Conservation (phyloP, 1,140 invertebrate species). For the Delia radicum region DNA sequence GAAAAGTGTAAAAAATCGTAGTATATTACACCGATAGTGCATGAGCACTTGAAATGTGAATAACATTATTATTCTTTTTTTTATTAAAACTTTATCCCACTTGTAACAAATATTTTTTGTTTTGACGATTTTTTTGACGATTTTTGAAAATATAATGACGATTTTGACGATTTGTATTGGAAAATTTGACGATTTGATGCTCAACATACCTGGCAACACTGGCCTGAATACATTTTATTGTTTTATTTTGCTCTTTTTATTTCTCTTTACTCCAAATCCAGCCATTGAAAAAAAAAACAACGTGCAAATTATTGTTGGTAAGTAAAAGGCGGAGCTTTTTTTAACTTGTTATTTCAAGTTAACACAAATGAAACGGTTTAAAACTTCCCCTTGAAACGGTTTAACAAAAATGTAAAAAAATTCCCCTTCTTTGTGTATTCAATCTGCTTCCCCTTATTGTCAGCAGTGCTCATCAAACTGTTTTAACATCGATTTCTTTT, state of each 20-base stretch:
- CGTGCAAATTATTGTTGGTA: not conserved
- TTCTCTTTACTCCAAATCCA: not conserved
- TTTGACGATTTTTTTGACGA: no score
- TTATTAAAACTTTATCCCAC: no score
- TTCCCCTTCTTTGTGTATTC: not conserved
- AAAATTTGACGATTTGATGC: no score
- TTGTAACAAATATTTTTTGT: no score
- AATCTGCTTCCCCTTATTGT: not conserved
- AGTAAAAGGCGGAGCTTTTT: not conserved
- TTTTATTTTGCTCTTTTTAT: not conserved
- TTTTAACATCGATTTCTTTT: not conserved
- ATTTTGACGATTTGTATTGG: no score
- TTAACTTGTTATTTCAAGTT: not conserved
- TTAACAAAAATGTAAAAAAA: not conserved
- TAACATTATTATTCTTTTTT: no score
- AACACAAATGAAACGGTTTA: conserved; percentile 8
- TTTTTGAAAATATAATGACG: no score
- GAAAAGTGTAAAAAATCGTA: no score
- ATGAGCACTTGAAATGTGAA: no score
- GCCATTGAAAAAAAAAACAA: not conserved
- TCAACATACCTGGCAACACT: no score
- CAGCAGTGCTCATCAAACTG: conserved; percentile 3
- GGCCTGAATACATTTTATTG: not conserved
- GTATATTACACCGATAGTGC: no score
- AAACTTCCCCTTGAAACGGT: conserved; percentile 12